Evolutionary conservation across 2,888 invertebrate genomes (phyloP), one percentile per base, ranked within the genome.

Genomic region (Hesperia comma): DNA sequence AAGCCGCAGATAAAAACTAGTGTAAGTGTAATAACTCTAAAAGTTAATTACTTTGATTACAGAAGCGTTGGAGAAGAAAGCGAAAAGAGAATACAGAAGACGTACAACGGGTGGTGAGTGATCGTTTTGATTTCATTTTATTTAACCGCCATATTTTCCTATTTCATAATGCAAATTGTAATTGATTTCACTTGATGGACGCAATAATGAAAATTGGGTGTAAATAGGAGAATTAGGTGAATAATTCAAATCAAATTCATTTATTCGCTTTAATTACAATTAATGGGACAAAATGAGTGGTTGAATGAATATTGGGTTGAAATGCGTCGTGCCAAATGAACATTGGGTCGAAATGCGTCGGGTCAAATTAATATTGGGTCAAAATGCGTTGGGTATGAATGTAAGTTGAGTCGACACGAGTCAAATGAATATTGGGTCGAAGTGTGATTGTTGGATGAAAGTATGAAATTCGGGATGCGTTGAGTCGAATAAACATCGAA

Each of bases 41-140:
- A n/a, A n/a, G 26, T 2, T 49, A 49, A 43, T 19, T 15, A 46
- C 26, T 60, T 60, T 64, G 60, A 61, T 61, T 62, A 55, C 85
- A 92, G 91, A 92, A 76, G 90, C 90, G 0, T 61, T 92, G 70
- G 91, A 92, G 74, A 81, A 87, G 43, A 91, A 90, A 67, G 87
- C 88, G 0, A 91, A 90, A 64, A 77, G 82, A 12, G 92, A 92
- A 53, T 86, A 86, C 69, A 88, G 88, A 67, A 83, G 91, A 0
- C 82, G 90, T 0, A 77, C 84, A 0, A 85, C 89, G 0, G 90
- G 82, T 57, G 92, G 91, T 91, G 69, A 81, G 86, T 77, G 21
- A 6, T 19, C 17, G 19, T 51, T 51, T 14, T 51, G 1, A 17
- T 46, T 12, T 37, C 3, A 4, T 26, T 26, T 26, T 4, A 26